Conservation (phyloP, 2,113 vertebrate genomes). For the Crotalus helleri region DNA sequence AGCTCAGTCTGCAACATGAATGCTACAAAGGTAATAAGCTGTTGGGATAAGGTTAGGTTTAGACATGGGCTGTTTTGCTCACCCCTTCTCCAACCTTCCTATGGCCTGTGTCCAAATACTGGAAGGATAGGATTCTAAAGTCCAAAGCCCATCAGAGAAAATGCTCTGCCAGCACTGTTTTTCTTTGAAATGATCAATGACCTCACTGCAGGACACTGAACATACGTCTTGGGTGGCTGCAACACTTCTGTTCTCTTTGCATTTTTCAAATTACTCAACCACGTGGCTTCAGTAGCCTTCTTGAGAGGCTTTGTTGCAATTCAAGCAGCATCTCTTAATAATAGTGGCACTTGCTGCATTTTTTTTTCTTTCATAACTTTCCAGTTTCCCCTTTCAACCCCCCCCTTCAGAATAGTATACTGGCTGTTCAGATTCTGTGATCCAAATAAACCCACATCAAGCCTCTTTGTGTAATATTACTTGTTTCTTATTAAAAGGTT, state of each 20-base stretch:
- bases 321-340: constrained; percentile 12
- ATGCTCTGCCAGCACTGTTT: neutral
- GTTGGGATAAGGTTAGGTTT: neutral
- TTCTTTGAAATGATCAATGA: constrained; percentile 13
- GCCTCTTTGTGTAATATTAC: neutral
- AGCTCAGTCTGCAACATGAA: neutral
- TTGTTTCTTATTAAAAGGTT: neutral
- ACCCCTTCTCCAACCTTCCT: neutral
- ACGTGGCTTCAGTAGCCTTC: constrained; percentile 4
- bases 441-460: neutral
- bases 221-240: constrained; percentile 7
- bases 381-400: neutral
- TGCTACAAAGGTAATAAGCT: neutral
- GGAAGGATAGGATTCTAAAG: neutral
- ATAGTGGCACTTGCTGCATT: neutral
- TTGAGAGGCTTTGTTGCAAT: constrained; percentile 34
- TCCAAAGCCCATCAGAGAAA: neutral
- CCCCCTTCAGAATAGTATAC: neutral
- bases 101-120: neutral
- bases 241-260: constrained; percentile 21
- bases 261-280: constrained; percentile 32
- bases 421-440: neutral
- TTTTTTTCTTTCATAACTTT: neutral
- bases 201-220: neutral
- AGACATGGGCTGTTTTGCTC: neutral